Evolutionary conservation across 2,888 invertebrate species (phyloP), one percentile per base, ranked within the genome.

Genomic region (Uropetala carovei): DNA sequence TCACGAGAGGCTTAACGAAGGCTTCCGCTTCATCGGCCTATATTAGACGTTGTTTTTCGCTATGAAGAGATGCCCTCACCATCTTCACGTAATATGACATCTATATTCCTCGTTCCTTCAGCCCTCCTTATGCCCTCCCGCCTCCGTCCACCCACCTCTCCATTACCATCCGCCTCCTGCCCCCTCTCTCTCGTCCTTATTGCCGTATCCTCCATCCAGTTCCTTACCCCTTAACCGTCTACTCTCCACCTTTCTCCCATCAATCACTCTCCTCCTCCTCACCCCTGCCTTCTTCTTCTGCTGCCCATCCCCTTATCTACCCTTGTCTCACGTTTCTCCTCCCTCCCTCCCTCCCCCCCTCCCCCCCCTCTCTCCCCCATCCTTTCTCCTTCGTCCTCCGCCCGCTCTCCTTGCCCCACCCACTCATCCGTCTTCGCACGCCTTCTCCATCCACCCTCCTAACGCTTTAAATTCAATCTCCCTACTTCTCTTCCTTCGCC

Each of bases 261-360:
- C 83, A 83, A 83, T 83, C 83, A 83, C 83, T 43, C 43, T 43
- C 43, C n/a, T 18, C 43, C 0, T 0, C 83, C 27, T n/a, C n/a
- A n/a, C n/a, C 43, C 43, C 30, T 43, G 57, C 57, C 83, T 83
- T 83, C 18, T 30, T 43, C 56, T n/a, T 43, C 82, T 43, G 30
- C 8, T 82, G 82, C 82, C 82, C 82, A 82, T 82, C 82, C 14
- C 82, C 82, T 82, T n/a, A n/a, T 83, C 83, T 83, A n/a, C 83
- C 82, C 82, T 57, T 83, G n/a, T 83, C 83, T 43, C 56, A 9
- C 82, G 43, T 18, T 16, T 27, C 43, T 43, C 43, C 43, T 11
- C 14, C 14, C 82, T 13, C 30, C 30, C 11, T 30, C 10, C 11
- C 16, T 18, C 0, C 30, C 13, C 16, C 18, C 83, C 82, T 56